phyloP scores from a whole-genome alignment of 2,797 vertebrate species.

The Hypotaenidia philippensis region DNA sequence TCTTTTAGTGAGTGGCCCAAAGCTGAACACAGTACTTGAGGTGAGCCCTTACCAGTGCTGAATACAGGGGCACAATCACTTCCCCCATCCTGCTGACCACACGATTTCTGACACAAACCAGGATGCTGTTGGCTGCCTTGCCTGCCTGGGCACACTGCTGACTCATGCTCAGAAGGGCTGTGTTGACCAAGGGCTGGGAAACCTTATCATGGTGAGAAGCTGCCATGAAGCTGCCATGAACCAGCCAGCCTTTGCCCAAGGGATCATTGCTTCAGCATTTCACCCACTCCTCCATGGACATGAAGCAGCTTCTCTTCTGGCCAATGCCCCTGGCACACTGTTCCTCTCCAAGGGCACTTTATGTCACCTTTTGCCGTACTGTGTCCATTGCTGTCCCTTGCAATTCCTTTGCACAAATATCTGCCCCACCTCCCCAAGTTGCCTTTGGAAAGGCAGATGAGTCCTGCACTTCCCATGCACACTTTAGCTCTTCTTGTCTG shows the following conservation, averaged over 20 bases:
- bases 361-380: background rate
- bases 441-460: background rate
- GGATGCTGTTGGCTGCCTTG: no score
- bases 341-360: background rate
- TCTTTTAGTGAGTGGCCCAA: no score
- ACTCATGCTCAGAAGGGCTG: background rate
- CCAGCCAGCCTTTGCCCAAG: background rate
- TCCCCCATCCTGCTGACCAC: no score
- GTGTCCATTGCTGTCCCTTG: background rate
- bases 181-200: background rate
- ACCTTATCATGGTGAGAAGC: background rate
- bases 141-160: no score
- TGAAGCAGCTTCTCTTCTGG: background rate
- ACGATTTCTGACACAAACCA: no score
- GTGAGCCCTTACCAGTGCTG: no score
- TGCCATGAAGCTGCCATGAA: background rate
- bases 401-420: background rate
- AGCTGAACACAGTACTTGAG: no score
- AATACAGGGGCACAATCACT: no score
- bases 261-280: accelerated
- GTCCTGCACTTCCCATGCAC: background rate
- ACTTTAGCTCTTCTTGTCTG: background rate
- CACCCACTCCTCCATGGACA: background rate
- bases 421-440: background rate
- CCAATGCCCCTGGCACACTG: background rate